Percentiles rank a stretch among this genome's conserved stretches.
Evolutionary conservation across 2,888 invertebrate genomes (phyloP).

Genomic region (Mycalesis mineus): DNA sequence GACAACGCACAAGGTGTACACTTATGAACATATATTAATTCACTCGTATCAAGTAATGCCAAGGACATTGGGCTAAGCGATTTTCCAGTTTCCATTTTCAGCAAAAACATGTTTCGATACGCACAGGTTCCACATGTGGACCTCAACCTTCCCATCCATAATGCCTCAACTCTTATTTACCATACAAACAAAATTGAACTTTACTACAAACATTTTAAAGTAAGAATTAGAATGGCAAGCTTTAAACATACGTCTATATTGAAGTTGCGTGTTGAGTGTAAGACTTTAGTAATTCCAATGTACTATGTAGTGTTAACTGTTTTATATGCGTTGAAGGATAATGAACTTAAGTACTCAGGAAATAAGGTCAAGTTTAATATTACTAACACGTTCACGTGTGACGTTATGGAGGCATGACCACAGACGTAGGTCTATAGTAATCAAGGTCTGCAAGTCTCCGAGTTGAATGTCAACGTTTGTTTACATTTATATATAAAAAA

Average conservation of each 20-base stretch:
- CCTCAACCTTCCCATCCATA: background rate
- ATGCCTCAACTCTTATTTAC: background rate
- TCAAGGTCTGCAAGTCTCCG: slow-evolving; percentile 68
- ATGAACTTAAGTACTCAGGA: slow-evolving; percentile 3
- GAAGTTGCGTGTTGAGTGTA: background rate
- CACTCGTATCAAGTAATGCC: slow-evolving; percentile 48
- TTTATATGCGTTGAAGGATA: slow-evolving; percentile 4
- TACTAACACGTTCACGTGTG: slow-evolving; percentile 27
- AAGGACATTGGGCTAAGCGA: slow-evolving; percentile 57
- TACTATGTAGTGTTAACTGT: slow-evolving; percentile 6
- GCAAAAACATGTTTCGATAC: slow-evolving; percentile 63
- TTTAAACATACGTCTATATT: background rate
- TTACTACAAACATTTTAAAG: background rate
- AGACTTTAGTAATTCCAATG: background rate
- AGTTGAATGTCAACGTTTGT: slow-evolving; percentile 71
- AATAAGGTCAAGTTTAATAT: slow-evolving; percentile 35
- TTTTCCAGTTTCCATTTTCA: slow-evolving; percentile 77
- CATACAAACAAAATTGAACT: slow-evolving; percentile 4
- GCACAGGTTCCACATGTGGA: slow-evolving; percentile 43
- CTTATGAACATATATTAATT: slow-evolving; percentile 19
- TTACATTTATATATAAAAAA: slow-evolving; percentile 51
- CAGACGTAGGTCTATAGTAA: slow-evolving; percentile 49
- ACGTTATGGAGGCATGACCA: slow-evolving; percentile 33
- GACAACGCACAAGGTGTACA: slow-evolving; percentile 8
- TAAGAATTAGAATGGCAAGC: background rate